These are phyloP conservation scores for Tridacna gigas DNA, from an alignment of 2,888 invertebrate species.

Conservation along the genomic window DNA sequence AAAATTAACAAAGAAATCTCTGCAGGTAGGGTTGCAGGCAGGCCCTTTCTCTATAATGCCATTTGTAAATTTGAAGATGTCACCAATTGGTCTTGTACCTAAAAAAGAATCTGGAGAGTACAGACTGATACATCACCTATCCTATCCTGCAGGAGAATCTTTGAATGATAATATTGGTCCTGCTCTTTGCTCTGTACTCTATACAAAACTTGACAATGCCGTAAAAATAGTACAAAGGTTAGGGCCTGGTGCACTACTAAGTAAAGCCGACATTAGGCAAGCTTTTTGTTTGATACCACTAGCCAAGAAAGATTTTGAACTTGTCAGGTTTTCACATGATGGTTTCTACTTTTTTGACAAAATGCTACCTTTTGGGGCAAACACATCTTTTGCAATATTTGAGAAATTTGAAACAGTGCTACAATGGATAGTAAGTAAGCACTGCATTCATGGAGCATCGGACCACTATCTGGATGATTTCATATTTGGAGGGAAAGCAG, in stretches of 20 bases:
- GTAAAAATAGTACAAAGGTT: slow-evolving; percentile 36
- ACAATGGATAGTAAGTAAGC: slow-evolving; percentile 21
- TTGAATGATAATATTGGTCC: slow-evolving; percentile 43
- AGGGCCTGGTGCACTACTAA: slow-evolving; percentile 33
- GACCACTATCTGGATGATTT: slow-evolving; percentile 47
- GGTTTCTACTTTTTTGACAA: slow-evolving; percentile 37
- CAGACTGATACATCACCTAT: slow-evolving; percentile 46
- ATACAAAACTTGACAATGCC: slow-evolving; percentile 48
- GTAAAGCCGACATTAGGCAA: slow-evolving; percentile 53
- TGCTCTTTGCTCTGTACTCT: slow-evolving; percentile 35
- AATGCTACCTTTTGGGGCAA: slow-evolving; percentile 35
- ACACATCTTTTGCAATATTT: slow-evolving; percentile 36
- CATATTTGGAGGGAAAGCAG: slow-evolving; percentile 20
- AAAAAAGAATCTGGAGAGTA: slow-evolving; percentile 27
- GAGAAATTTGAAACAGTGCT: slow-evolving; percentile 22
- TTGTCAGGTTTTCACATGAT: slow-evolving; percentile 42
- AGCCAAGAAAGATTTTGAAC: slow-evolving; percentile 46
- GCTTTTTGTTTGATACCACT: slow-evolving; percentile 54
- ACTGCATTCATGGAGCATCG: background rate
- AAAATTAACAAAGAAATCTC: slow-evolving; percentile 31
- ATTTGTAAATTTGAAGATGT: slow-evolving; percentile 21
- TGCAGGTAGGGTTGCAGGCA: slow-evolving; percentile 37
- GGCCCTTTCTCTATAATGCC: slow-evolving; percentile 26
- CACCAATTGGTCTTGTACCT: slow-evolving; percentile 31
- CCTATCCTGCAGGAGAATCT: slow-evolving; percentile 30